These are phyloP conservation scores for Dendropsophus ebraccatus DNA, from an alignment of 2,113 vertebrate species.

Conservation along the genomic window DNA sequence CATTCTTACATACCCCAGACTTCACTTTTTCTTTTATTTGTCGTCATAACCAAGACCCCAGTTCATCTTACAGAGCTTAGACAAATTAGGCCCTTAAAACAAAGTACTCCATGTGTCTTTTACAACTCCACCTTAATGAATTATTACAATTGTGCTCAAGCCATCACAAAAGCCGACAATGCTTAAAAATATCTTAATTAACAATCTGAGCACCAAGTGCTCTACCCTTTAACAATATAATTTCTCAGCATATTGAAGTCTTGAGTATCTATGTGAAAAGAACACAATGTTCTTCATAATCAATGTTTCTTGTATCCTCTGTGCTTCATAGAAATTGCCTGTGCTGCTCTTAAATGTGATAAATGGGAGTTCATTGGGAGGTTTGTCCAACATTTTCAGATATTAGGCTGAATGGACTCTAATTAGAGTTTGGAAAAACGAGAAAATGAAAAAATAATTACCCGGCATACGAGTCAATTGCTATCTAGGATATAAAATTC, in stretches of 20 bases:
- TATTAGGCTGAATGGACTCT: not conserved
- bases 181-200: not conserved
- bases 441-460: not conserved
- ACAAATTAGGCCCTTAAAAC: no score
- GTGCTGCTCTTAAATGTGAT: not conserved
- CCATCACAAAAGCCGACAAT: not conserved
- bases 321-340: not conserved
- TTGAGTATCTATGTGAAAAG: slow-evolving; percentile 3
- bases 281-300: not conserved
- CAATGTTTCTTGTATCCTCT: not conserved
- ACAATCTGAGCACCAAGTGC: not conserved
- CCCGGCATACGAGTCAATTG: no score
- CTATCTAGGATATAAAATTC: not conserved
- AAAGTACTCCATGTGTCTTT: no score
- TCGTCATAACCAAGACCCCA: no score
- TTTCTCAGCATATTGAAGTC: not conserved
- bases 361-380: not conserved
- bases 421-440: not conserved
- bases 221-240: not conserved
- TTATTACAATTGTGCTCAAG: not conserved
- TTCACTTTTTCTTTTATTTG: no score
- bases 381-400: not conserved
- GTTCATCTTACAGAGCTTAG: no score
- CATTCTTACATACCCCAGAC: no score
- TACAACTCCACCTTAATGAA: not conserved